Base-by-base conservation (phyloP, 1,140 invertebrate genomes). In the Drosophila carrolli region DNA sequence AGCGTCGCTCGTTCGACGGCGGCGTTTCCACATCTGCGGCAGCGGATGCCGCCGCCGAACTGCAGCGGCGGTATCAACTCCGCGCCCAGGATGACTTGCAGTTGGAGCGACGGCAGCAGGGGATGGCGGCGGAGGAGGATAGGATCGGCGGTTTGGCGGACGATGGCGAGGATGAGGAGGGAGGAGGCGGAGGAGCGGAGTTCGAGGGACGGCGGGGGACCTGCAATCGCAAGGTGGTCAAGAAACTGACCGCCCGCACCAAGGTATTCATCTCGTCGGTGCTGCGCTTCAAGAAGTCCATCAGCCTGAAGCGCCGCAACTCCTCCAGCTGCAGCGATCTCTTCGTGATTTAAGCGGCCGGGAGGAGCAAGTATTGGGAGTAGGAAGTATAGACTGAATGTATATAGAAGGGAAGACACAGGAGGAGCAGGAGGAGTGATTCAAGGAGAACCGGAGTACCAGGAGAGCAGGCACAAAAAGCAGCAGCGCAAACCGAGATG, bases 311-410 rank as follows among this genome's bases (percentile, higher is more conserved):
- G 46, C 67, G 91, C 0, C 76, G 91, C 48, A 92, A 76, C 59
- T 92, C 91, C 1, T 89, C 78, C 35, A 91, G 85, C 61, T 92
- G 91, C 76, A 92, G 84, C 50, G 88, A 92, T 75, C 58, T 92
- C 27, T 92, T 92, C 55, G 90, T 91, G 59, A 92, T 92, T 71
- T 92, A 88, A 89, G 16, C 5, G 35, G 27, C n/a, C 3, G 9
- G n/a, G 48, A 29, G 44, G 11, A 11, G 48, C 6, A n/a, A 10
- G 50, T 13, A 13, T 13, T 14, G 19, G 46, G 11, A 47, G 47
- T 32, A 60, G 44, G 44, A 62, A 57, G 51, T 13, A 75, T 62
- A 75, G 71, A 75, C 71, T 75, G 71, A 74, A 23, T 74, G 70
- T 73, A 73, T 0, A 74, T 61, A 62, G 37, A 55, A 11, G 50